These are phyloP conservation scores for Equus przewalskii DNA, from an alignment of 2,113 vertebrate genomes.

Conservation along the genomic window DNA sequence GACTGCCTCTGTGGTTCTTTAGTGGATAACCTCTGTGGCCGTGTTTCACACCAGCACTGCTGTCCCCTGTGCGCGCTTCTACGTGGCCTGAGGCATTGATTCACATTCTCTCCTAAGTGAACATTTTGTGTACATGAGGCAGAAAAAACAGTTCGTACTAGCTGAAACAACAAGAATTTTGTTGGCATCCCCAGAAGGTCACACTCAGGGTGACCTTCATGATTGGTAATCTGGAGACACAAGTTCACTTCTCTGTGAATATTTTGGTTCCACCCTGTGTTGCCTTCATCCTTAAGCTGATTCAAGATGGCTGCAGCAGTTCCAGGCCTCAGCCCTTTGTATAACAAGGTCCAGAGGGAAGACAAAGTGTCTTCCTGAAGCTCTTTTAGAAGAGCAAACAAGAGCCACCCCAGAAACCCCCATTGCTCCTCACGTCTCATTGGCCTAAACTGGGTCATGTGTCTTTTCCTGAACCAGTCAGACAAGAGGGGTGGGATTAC, in stretches of 20 bases:
- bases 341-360: neutral
- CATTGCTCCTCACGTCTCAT: neutral
- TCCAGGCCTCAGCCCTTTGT: neutral
- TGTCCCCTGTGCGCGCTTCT: neutral
- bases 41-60: neutral
- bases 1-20: neutral
- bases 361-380: neutral
- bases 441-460: neutral
- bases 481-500: too few species aligned
- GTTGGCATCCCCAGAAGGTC: neutral
- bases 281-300: neutral
- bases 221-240: neutral
- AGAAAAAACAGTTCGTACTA: neutral
- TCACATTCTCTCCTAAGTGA: neutral
- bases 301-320: neutral
- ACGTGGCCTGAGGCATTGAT: neutral
- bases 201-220: neutral
- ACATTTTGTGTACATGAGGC: neutral
- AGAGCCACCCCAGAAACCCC: neutral
- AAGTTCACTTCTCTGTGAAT: neutral
- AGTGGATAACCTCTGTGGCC: neutral
- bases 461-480: too few species aligned
- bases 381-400: neutral
- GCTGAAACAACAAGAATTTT: neutral
- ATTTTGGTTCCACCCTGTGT: neutral